A percentile compares a stretch with the other conserved stretches of the same genome.
Conservation (phyloP, 35 echinoderm and acorn worm species). For the Chiridota heheva region DNA sequence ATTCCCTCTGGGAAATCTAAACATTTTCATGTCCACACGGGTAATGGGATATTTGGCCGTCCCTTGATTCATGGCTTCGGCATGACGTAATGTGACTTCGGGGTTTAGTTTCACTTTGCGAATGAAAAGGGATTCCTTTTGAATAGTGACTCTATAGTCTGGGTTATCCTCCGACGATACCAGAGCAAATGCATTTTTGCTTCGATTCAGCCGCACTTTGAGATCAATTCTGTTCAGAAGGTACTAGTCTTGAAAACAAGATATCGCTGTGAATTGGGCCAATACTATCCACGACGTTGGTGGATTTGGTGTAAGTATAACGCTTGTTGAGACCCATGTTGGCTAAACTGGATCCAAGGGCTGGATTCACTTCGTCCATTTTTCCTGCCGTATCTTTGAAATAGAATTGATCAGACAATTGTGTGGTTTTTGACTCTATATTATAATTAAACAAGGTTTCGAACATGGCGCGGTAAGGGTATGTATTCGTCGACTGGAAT, state of each 20-base stretch:
- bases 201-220: conserved; percentile 14
- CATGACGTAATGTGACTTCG: conserved; percentile 5
- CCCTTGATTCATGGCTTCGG: conserved; percentile 41
- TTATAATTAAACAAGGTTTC: conserved; percentile 38
- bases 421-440: conserved; percentile 22
- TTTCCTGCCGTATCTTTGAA: conserved; percentile 56
- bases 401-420: conserved; percentile 32
- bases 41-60: conserved; percentile 61
- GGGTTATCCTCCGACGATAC: conserved; percentile 14
- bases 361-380: not conserved
- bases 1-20: conserved; percentile 54
- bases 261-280: conserved; percentile 33
- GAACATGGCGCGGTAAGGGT: conserved; percentile 50
- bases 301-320: not conserved
- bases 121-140: conserved; percentile 46
- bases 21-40: conserved; percentile 49
- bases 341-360: not conserved
- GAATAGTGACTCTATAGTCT: conserved; percentile 28
- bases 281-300: conserved; percentile 21
- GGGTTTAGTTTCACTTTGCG: conserved; percentile 46
- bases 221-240: conserved; percentile 28
- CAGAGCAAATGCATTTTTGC: conserved; percentile 41
- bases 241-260: no score
- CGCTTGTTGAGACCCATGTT: conserved; percentile 53
- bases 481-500: conserved; percentile 42